Conservation (phyloP, 2,113 vertebrate species). For the Hassar affinis region DNA sequence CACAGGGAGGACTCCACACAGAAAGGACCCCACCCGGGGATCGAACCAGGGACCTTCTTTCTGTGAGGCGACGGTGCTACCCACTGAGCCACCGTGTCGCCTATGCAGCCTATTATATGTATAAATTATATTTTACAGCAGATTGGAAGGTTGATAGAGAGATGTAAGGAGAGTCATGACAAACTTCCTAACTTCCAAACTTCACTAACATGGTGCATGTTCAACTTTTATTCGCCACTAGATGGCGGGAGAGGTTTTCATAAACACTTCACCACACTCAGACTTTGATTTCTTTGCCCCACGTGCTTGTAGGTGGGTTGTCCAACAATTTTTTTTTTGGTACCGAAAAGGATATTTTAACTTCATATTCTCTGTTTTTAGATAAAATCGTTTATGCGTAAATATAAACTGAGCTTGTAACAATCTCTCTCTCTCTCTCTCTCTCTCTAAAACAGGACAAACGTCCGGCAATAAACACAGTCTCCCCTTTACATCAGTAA, state of each 20-base stretch:
- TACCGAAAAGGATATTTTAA: neutral
- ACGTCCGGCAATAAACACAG: neutral
- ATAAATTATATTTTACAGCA: neutral
- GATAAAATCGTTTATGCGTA: neutral
- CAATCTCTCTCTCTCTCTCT: neutral
- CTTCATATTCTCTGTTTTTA: neutral
- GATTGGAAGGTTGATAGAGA: neutral
- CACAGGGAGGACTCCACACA: too few relatives aligned
- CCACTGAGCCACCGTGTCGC: too few relatives aligned
- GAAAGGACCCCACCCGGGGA: too few relatives aligned
- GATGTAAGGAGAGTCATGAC: neutral
- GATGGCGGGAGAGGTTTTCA: constrained; percentile 8
- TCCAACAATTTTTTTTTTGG: neutral
- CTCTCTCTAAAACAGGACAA: neutral
- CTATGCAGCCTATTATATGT: neutral
- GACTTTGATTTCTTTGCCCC: neutral
- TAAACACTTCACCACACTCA: neutral
- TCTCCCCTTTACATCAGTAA: neutral
- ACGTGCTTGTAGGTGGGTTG: neutral
- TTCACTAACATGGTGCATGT: neutral
- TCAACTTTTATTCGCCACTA: neutral
- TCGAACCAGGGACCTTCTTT: too few relatives aligned
- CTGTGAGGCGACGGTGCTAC: too few relatives aligned
- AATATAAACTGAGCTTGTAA: neutral
- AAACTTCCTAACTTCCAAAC: too few relatives aligned